These are phyloP conservation scores for Amiota minor DNA, from an alignment of 2,888 invertebrate species.

Conservation along the genomic window DNA sequence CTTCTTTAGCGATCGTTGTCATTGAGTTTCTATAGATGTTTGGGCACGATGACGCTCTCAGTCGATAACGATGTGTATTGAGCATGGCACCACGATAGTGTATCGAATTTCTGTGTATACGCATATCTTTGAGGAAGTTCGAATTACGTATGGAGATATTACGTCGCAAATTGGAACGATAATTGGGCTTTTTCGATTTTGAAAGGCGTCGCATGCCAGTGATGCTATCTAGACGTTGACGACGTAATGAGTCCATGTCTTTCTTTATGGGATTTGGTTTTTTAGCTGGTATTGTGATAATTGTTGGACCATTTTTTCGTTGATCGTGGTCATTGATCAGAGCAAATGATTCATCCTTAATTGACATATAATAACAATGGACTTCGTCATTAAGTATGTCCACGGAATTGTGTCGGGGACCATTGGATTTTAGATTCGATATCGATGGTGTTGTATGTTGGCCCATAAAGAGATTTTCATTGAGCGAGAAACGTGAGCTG, in stretches of 20 bases:
- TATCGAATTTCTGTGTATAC: conserved; percentile 84
- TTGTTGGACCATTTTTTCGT: conserved; percentile 52
- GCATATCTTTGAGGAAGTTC: conserved; percentile 81
- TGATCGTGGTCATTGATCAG: conserved; percentile 60
- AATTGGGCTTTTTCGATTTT: conserved; percentile 64
- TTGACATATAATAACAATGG: conserved; percentile 56
- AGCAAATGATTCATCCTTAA: conserved; percentile 61
- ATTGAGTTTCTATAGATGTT: conserved; percentile 93
- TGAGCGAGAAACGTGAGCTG: conserved; percentile 71
- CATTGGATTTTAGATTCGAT: conserved; percentile 57
- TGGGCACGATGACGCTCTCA: conserved; percentile 92
- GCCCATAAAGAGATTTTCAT: conserved; percentile 69
- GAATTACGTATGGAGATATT: conserved; percentile 74
- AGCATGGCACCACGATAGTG: conserved; percentile 90
- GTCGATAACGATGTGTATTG: conserved; percentile 85
- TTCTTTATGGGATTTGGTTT: conserved; percentile 29
- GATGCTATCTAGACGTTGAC: conserved; percentile 61
- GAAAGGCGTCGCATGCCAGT: conserved; percentile 65
- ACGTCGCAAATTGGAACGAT: conserved; percentile 69
- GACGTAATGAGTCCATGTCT: conserved; percentile 38
- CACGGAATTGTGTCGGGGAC: conserved; percentile 70
- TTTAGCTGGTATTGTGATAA: conserved; percentile 67
- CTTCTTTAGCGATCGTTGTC: conserved; percentile 85
- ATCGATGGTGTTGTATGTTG: conserved; percentile 58
- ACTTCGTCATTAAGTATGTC: conserved; percentile 67